Conservation (phyloP, 2,797 vertebrate species). For the Phrynocephalus forsythii region DNA sequence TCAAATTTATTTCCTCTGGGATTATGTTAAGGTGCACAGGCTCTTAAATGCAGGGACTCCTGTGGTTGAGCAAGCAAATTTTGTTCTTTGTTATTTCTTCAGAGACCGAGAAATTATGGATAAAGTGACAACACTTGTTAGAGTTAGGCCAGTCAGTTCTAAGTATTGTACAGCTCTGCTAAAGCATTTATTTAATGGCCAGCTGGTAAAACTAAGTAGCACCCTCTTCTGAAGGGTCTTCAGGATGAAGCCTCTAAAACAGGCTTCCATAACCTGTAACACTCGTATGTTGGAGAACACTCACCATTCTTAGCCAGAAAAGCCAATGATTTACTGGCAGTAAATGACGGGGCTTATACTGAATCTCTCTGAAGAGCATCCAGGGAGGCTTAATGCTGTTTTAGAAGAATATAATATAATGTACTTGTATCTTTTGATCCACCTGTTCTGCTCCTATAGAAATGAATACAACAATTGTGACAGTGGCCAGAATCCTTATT, state of each 20-base stretch:
- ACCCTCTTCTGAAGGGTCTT: background rate
- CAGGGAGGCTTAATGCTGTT: background rate
- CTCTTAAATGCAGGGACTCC: background rate
- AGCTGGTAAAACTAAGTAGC: background rate
- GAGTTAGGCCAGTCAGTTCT: background rate
- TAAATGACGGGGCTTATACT: background rate
- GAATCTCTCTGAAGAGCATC: background rate
- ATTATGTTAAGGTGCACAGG: background rate
- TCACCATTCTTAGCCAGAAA: background rate
- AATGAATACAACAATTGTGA: background rate
- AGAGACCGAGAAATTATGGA: background rate
- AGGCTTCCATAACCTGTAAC: background rate
- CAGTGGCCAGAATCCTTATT: background rate
- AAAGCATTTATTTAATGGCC: background rate
- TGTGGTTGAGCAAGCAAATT: background rate
- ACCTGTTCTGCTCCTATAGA: background rate
- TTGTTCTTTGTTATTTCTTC: constrained; percentile 1
- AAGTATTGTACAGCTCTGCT: background rate
- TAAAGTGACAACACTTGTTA: background rate
- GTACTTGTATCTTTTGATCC: background rate
- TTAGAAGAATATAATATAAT: background rate
- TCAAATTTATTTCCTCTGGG: background rate
- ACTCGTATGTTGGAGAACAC: background rate
- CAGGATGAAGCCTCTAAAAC: background rate
- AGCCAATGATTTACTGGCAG: background rate